Conservation (phyloP, 35 echinoderm and acorn worm species). For the Nesometra sesokonis region DNA sequence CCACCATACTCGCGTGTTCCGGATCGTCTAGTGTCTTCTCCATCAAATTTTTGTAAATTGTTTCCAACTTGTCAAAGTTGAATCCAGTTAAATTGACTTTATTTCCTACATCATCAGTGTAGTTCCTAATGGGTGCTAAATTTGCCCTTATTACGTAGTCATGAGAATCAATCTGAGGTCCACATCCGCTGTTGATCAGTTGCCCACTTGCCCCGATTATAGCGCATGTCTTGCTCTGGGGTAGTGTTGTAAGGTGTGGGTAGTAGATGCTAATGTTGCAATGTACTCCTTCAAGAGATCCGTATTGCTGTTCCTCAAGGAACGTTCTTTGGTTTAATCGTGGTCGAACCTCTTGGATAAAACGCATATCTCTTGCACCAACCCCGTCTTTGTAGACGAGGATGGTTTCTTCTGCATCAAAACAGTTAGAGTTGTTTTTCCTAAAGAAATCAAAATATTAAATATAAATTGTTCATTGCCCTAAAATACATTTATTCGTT, state of each 20-base stretch:
- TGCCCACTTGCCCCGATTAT: constrained; percentile 12
- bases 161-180: constrained; percentile 15
- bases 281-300: background rate
- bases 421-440: background rate
- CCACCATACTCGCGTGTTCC: background rate
- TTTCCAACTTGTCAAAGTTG: constrained; percentile 3
- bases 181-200: constrained; percentile 18
- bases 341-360: constrained; percentile 2
- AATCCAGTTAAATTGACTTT: background rate
- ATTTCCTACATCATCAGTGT: background rate
- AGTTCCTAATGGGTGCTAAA: background rate
- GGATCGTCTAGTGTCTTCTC: background rate
- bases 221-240: constrained; percentile 1
- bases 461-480: background rate
- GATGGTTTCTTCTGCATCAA: constrained; percentile 1
- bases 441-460: background rate
- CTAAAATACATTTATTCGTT: no score
- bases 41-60: background rate
- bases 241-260: background rate
- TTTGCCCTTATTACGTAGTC: constrained; percentile 19
- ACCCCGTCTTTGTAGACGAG: constrained; percentile 5
- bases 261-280: constrained; percentile 3
- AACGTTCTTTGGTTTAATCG: background rate
- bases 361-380: background rate
- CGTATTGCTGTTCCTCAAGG: background rate